These are phyloP conservation scores for Pangasius macronema DNA, from an alignment of 2,797 vertebrate genomes.

Conservation along the genomic window DNA sequence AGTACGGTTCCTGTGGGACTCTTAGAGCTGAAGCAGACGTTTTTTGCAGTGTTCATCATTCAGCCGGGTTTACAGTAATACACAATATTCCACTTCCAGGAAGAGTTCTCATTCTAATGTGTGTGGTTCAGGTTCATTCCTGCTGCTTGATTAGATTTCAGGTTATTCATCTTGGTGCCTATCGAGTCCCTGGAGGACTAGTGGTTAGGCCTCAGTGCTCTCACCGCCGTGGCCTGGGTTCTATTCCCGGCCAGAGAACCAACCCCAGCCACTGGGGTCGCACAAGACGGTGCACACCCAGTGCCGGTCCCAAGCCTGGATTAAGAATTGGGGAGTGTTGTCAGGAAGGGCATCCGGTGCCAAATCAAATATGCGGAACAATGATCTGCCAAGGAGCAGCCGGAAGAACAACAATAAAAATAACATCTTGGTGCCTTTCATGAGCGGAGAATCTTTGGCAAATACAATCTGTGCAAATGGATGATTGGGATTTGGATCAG, in stretches of 20 bases:
- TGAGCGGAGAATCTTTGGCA: neutral
- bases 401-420: too few relatives aligned
- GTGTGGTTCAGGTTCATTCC: constrained; percentile 1
- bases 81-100: neutral
- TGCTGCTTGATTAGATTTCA: constrained; percentile 6
- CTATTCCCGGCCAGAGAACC: too few relatives aligned
- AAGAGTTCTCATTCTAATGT: constrained; percentile 16
- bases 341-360: too few relatives aligned
- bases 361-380: too few relatives aligned
- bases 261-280: too few relatives aligned
- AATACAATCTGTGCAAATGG: neutral
- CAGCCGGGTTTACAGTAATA: constrained; percentile 25
- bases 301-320: too few relatives aligned
- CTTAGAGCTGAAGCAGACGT: constrained; percentile 9
- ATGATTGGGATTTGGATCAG: neutral
- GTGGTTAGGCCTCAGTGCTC: too few relatives aligned
- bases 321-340: too few relatives aligned
- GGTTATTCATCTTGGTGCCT: neutral
- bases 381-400: too few relatives aligned
- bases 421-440: neutral
- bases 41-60: constrained; percentile 17
- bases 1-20: neutral
- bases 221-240: too few relatives aligned
- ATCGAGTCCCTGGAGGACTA: too few relatives aligned
- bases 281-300: too few relatives aligned